Evolutionary conservation across 2,797 vertebrate genomes (phyloP).

Genomic region (Loris lydekkerianus): DNA sequence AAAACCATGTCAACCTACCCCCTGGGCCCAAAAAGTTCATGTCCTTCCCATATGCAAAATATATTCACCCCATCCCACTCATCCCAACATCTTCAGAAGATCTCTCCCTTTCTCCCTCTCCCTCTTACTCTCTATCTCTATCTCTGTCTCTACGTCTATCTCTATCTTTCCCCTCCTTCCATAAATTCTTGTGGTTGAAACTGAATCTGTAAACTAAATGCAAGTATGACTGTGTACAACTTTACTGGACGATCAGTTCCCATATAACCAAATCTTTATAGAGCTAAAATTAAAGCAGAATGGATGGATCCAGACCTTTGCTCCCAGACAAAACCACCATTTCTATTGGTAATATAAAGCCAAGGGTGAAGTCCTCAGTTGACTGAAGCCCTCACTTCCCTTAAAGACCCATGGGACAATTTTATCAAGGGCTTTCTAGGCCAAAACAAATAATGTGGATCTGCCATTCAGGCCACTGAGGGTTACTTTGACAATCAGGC

Average conservation of each 20-base stretch:
- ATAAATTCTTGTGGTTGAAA: constrained; percentile 19
- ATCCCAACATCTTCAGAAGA: background rate
- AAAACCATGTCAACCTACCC: background rate
- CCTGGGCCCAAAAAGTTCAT: background rate
- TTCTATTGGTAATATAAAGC: constrained; percentile 13
- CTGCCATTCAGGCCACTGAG: constrained; percentile 24
- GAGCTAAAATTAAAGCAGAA: constrained; percentile 25
- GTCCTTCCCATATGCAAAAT: background rate
- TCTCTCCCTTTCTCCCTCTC: background rate
- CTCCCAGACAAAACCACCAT: constrained; percentile 21
- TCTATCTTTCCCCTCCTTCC: too few species aligned
- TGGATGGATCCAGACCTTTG: background rate
- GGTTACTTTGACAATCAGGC: constrained; percentile 55
- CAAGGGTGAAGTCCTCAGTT: background rate
- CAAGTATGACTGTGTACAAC: background rate
- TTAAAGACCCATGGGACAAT: background rate
- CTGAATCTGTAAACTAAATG: constrained; percentile 35
- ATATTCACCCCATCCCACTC: background rate
- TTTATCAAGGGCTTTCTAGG: constrained; percentile 45
- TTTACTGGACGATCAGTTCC: background rate
- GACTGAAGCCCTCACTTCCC: background rate
- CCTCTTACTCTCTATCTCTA: background rate
- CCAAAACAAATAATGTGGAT: background rate
- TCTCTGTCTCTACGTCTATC: background rate
- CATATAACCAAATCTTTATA: background rate